Evolutionary conservation across 2,888 invertebrate genomes (phyloP), one percentile per base, ranked within the genome.

Genomic region (Dugesia japonica): DNA sequence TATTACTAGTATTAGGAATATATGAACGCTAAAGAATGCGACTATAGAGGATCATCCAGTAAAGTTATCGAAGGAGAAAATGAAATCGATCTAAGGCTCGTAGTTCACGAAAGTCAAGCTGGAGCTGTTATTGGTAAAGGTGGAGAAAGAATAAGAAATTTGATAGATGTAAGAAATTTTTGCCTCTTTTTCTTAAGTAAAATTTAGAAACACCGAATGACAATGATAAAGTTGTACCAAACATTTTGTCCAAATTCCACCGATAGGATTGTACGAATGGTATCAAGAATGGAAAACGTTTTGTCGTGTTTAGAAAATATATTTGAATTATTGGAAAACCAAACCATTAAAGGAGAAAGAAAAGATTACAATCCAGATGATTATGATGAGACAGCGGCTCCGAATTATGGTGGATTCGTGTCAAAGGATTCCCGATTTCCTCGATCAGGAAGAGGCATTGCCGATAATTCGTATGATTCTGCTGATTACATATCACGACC

Each of bases 281-380:
- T 56, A 4, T 56, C 56, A 4, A 4, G 23, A 20, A 56, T 56
- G 56, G 56, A 56, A 56, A 56, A 56, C n/a, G 20, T 56, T 4
- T 20, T 56, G n/a, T 1, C n/a, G 17, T 56, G 56, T 56, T n/a
- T 56, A n/a, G 56, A 56, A 56, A 56, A 56, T 56, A n/a, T 56
- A 7, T 56, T 56, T 23, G 56, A 56, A 56, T 56, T 20, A 20
- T n/a, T 56, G 1, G 56, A 56, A 56, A 56, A 56, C 56, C 56
- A 56, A 56, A 13, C 56, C 7, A 56, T 56, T 56, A 56, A 56
- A 56, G 56, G 56, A 4, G 56, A 56, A 56, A 56, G 56, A n/a
- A 56, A n/a, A 56, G 56, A 56, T 23, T 56, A 56, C n/a, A 56
- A 56, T 56, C 56, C 56, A 56, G 23, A 56, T 56, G 17, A 56